Evolutionary conservation across 2,113 vertebrate species (phyloP).

Genomic region (Casuarius casuarius): DNA sequence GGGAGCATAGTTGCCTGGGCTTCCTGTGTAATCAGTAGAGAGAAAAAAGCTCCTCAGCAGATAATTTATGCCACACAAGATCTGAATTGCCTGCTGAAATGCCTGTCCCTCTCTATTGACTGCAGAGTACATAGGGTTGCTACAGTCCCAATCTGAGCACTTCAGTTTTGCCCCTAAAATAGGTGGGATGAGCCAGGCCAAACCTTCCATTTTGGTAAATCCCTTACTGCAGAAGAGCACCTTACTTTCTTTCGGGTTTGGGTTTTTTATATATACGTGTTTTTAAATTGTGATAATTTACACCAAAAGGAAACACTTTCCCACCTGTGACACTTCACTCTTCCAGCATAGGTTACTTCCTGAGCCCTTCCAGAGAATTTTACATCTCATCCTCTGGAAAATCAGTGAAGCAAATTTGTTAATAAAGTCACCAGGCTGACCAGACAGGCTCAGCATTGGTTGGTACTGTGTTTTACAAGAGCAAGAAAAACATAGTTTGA

Average conservation of each 20-base stretch:
- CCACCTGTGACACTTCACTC: neutral
- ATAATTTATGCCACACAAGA: neutral
- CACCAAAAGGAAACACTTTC: neutral
- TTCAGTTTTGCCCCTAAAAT: neutral
- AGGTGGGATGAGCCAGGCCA: neutral
- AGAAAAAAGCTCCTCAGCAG: neutral
- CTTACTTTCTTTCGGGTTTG: neutral
- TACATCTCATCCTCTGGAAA: neutral
- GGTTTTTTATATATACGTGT: neutral
- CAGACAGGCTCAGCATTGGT: neutral
- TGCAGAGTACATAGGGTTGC: neutral
- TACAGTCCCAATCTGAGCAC: neutral
- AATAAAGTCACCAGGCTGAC: neutral
- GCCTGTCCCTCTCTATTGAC: neutral
- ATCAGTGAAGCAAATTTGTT: neutral
- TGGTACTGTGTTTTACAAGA: neutral
- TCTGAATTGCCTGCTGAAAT: neutral
- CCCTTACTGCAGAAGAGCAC: neutral
- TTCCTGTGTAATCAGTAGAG: neutral
- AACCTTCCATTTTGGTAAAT: neutral
- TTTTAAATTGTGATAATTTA: neutral
- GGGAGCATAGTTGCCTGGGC: neutral
- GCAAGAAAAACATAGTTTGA: neutral
- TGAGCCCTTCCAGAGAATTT: neutral
- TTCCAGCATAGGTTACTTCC: neutral